Evolutionary conservation across 2,888 invertebrate species (phyloP).

Genomic region (Shargacucullia verbasci): DNA sequence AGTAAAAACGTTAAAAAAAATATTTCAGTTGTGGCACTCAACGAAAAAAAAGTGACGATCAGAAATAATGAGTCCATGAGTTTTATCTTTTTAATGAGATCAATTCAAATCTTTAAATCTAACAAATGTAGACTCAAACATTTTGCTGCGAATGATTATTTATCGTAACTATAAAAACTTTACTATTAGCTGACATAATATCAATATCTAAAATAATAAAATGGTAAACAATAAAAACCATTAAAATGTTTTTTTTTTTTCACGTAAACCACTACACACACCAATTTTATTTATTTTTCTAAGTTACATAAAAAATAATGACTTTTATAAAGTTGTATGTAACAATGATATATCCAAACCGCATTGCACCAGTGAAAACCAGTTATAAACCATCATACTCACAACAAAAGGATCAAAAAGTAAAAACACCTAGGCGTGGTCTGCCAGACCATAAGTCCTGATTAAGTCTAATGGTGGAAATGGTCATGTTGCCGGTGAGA

Average conservation of each 20-base stretch:
- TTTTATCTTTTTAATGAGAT: too few relatives aligned
- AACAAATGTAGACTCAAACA: too few relatives aligned
- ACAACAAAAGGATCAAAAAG: slow-evolving; percentile 35
- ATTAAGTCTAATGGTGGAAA: slow-evolving; percentile 73
- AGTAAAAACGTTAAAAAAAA: background rate
- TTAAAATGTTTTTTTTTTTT: too few relatives aligned
- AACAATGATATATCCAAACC: slow-evolving; percentile 15
- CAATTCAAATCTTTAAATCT: too few relatives aligned
- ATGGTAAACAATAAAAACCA: too few relatives aligned
- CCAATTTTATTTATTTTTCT: too few relatives aligned
- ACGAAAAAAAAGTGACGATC: background rate
- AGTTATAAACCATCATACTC: slow-evolving; percentile 27
- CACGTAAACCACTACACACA: too few relatives aligned
- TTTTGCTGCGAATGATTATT: too few relatives aligned
- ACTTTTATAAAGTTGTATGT: background rate
- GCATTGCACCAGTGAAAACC: slow-evolving; percentile 18
- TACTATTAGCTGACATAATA: too few relatives aligned
- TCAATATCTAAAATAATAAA: too few relatives aligned
- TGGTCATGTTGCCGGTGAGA: slow-evolving; percentile 52
- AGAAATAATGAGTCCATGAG: background rate
- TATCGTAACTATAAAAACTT: too few relatives aligned
- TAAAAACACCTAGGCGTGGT: slow-evolving; percentile 63
- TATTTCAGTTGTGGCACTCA: background rate
- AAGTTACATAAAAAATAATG: too few relatives aligned
- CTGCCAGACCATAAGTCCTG: slow-evolving; percentile 68